Evolutionary conservation across 1,140 invertebrate genomes (phyloP).

Genomic region (Tetramorium parvispinum): DNA sequence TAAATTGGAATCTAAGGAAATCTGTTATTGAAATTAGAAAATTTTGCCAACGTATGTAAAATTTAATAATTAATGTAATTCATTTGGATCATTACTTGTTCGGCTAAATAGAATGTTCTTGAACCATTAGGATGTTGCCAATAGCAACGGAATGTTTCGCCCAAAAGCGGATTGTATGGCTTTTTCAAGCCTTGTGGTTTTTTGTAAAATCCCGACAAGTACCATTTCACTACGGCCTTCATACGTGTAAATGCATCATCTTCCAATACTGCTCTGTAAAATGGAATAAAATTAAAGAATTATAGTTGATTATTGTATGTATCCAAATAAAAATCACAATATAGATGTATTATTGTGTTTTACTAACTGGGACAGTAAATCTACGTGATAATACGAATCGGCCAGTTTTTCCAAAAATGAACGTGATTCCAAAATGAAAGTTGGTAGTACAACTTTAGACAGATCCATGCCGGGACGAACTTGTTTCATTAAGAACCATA

Average conservation of each 20-base stretch:
- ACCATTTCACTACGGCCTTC: conserved; percentile 96
- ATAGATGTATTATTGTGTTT: conserved; percentile 25
- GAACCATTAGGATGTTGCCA: conserved; percentile 94
- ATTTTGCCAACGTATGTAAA: not conserved
- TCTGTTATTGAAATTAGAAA: not conserved
- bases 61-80: conserved; percentile 33
- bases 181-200: conserved; percentile 97
- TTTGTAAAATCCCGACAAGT: conserved; percentile 95
- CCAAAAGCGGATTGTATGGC: conserved; percentile 97
- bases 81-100: conserved; percentile 89
- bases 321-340: not conserved
- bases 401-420: conserved; percentile 97
- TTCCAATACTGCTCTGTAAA: conserved; percentile 91
- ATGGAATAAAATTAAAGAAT: conserved; percentile 50
- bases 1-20: not conserved
- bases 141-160: conserved; percentile 96
- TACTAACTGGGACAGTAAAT: conserved; percentile 94
- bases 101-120: conserved; percentile 96
- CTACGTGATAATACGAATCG: conserved; percentile 97
- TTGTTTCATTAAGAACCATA: conserved; percentile 98
- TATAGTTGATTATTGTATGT: not conserved
- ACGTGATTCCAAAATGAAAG: conserved; percentile 95
- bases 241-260: conserved; percentile 96
- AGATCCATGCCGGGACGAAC: conserved; percentile 98
- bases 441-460: conserved; percentile 97